Evolutionary conservation across 2,888 invertebrate species (phyloP), one percentile per base, ranked within the genome.

Genomic region (Hanleya hanleyi): DNA sequence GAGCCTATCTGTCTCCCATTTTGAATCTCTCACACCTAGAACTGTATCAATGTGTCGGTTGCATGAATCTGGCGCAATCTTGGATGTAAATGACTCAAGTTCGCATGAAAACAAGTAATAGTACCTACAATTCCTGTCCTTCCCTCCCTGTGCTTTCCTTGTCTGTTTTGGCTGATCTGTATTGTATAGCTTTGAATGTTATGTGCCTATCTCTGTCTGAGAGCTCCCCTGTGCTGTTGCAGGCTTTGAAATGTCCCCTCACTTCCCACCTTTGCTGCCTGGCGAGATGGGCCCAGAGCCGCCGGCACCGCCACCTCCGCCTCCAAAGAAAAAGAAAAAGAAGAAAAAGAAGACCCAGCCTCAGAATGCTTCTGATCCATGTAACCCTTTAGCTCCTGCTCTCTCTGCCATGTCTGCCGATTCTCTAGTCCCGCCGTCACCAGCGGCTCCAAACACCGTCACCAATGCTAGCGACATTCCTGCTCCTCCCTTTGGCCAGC

Each of bases 201-300:
- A n/a, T n/a, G n/a, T n/a, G n/a, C n/a, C n/a, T n/a, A n/a, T n/a
- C n/a, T n/a, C 22, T 47, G 22, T 47, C 22, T 47, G 47, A 47
- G 47, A 47, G 47, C 47, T 47, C 47, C 47, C 47, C 47, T n/a
- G 22, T 82, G 79, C 77, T 81, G 75, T 83, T 83, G 69, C 82
- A 86, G 86, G 86, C 74, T 81, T 83, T 73, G 77, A 77, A 64
- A 75, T 75, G 70, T 79, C 84, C 76, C 80, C 82, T 35, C 64
- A 35, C n/a, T 64, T 37, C 35, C 38, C 38, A 18, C 37, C 64
- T n/a, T 26, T 37, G 22, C 35, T 64, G 18, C 64, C 64, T 26
- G 64, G 37, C 36, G 64, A 64, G 35, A 64, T 37, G 37, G 38
- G 36, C 36, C 36, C 36, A 15, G 26, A 35, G 2, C 22, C 18